Evolutionary conservation across 2,888 invertebrate genomes (phyloP).

Genomic region (Teinopalpus imperialis): DNA sequence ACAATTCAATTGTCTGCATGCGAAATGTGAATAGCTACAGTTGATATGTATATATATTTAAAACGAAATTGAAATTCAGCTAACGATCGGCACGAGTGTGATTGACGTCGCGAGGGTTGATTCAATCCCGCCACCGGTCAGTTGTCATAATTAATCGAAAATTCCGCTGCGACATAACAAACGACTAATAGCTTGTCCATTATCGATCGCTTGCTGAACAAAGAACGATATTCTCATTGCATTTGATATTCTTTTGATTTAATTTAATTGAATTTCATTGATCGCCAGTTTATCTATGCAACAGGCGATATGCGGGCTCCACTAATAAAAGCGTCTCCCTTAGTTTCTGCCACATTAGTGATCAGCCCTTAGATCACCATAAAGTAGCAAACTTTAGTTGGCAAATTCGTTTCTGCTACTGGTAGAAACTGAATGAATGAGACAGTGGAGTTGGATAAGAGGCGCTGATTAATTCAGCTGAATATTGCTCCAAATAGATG

Average conservation of each 20-base stretch:
- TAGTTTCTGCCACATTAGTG: too few species aligned
- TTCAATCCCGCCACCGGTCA: slow-evolving; percentile 38
- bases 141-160: slow-evolving; percentile 50
- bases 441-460: too few species aligned
- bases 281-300: too few species aligned
- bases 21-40: neutral
- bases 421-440: too few species aligned
- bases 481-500: too few species aligned
- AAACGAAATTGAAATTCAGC: slow-evolving; percentile 24
- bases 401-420: too few species aligned
- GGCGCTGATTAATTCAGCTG: too few species aligned
- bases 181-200: slow-evolving; percentile 16
- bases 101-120: slow-evolving; percentile 44
- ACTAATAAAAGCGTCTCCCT: too few species aligned
- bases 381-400: too few species aligned
- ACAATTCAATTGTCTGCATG: neutral
- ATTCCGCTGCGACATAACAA: slow-evolving; percentile 29
- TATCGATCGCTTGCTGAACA: slow-evolving; percentile 5
- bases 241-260: neutral
- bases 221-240: slow-evolving; percentile 18
- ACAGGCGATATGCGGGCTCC: too few species aligned
- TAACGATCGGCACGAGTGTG: slow-evolving; percentile 35
- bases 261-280: too few species aligned
- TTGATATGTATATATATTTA: slow-evolving; percentile 11
- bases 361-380: too few species aligned